Conservation (phyloP, 2,113 vertebrate species). For the Platysteira castanea region DNA sequence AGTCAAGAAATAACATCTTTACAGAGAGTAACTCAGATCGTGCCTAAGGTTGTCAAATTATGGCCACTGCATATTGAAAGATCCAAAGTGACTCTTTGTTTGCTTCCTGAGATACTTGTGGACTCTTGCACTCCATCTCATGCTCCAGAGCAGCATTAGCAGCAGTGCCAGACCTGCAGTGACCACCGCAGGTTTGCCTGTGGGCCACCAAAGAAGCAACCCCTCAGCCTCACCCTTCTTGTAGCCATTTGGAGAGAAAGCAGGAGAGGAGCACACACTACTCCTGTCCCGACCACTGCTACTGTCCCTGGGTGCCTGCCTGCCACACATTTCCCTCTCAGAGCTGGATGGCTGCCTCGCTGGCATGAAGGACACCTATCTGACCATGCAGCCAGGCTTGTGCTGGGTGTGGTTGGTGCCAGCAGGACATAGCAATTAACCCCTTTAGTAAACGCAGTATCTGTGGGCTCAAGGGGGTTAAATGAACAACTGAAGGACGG, state of each 20-base stretch:
- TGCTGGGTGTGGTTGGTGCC: not conserved
- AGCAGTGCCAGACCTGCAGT: not conserved
- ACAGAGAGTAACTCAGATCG: not conserved
- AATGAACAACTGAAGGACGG: not conserved
- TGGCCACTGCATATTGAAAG: not conserved
- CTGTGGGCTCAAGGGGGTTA: not conserved
- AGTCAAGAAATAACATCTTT: not conserved
- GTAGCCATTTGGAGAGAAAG: not conserved
- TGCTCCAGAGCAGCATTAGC: not conserved
- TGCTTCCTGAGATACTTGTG: not conserved
- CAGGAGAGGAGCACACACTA: rapidly evolving
- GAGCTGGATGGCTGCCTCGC: rapidly evolving
- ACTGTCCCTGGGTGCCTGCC: not conserved
- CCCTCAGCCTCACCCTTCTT: not conserved
- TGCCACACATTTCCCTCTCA: rapidly evolving
- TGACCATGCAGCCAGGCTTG: not conserved
- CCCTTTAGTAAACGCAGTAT: not conserved
- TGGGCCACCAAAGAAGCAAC: not conserved
- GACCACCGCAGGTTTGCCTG: not conserved
- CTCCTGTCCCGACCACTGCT: rapidly evolving
- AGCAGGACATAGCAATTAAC: not conserved
- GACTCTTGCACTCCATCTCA: not conserved
- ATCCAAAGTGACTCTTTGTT: not conserved
- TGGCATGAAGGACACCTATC: not conserved
- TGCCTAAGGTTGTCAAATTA: not conserved